A percentile compares a stretch with the other conserved stretches of the same genome.
phyloP scores from a whole-genome alignment of 2,888 invertebrate species.

The Mesorhabditis spiculigera region DNA sequence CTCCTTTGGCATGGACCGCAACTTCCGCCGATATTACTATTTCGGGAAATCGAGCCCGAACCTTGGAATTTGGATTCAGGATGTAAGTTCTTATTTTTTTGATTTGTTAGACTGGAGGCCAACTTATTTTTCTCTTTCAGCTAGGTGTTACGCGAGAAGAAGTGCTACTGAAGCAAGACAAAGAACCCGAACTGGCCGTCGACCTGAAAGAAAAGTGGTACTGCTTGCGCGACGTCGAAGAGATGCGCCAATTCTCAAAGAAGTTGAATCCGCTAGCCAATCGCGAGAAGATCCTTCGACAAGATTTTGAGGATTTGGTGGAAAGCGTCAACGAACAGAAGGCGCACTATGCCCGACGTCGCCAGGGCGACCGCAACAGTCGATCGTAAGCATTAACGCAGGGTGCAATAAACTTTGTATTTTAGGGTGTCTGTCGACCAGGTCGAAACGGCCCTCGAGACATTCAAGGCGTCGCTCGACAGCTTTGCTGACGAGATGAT shows the following conservation, averaged over 20 bases:
- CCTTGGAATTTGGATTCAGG: constrained; percentile 38
- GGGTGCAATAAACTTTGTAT: not conserved
- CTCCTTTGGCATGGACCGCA: constrained; percentile 35
- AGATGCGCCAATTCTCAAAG: not conserved
- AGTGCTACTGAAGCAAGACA: constrained; percentile 13
- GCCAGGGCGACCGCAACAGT: too few relatives aligned
- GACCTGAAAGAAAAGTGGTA: constrained; percentile 12
- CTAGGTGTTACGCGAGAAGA: constrained; percentile 23
- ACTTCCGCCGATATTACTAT: constrained; percentile 35
- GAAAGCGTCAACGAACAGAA: not conserved
- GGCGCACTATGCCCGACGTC: not conserved
- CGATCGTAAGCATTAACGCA: too few relatives aligned
- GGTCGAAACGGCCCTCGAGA: not conserved
- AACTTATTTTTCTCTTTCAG: constrained; percentile 13
- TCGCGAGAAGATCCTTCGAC: constrained; percentile 13
- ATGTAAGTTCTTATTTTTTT: constrained; percentile 23
- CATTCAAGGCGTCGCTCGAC: not conserved
- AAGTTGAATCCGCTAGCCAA: constrained; percentile 5
- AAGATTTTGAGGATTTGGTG: constrained; percentile 5
- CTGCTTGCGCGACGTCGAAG: constrained; percentile 10
- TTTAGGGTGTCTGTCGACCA: not conserved
- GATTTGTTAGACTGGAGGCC: not conserved
- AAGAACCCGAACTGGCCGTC: not conserved
- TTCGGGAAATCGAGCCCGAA: constrained; percentile 26
- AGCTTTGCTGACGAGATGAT: not conserved